Evolutionary conservation across 2,113 vertebrate genomes (phyloP).

Genomic region (Leuciscus idus): DNA sequence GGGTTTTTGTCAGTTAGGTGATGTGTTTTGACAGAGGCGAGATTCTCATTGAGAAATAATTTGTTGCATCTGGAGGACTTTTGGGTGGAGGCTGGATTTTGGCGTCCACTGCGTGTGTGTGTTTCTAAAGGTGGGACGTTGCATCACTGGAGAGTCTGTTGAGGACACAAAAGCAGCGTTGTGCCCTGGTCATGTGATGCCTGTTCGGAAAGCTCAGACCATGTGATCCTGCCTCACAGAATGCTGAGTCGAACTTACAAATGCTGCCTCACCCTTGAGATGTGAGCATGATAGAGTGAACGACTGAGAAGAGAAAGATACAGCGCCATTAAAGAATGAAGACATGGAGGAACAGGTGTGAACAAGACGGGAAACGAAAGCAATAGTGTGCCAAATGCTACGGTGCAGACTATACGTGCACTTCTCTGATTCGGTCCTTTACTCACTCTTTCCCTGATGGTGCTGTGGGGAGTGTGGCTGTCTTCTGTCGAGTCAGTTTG

Average conservation of each 20-base stretch:
- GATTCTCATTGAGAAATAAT: slow-evolving; percentile 23
- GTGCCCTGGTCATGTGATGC: slow-evolving; percentile 73
- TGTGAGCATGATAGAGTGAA: background rate
- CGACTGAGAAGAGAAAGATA: background rate
- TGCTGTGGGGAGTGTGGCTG: background rate
- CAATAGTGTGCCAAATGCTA: background rate
- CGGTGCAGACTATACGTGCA: background rate
- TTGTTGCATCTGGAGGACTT: slow-evolving; percentile 1
- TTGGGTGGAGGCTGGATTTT: slow-evolving; percentile 38
- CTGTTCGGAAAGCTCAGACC: slow-evolving; percentile 61
- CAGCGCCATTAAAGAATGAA: background rate
- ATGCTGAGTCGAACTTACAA: slow-evolving; percentile 72
- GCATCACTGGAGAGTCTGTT: slow-evolving; percentile 67
- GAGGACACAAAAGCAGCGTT: slow-evolving; percentile 74
- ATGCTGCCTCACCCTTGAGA: slow-evolving; percentile 55
- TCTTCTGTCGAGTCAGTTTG: background rate
- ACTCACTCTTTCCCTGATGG: background rate
- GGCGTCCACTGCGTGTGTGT: slow-evolving; percentile 55
- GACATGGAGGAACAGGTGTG: background rate
- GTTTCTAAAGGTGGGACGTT: slow-evolving; percentile 69
- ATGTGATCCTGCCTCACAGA: slow-evolving; percentile 75
- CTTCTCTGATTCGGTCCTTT: background rate
- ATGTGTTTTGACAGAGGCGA: slow-evolving; percentile 1
- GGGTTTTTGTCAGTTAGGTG: slow-evolving; percentile 6
- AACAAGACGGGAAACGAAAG: slow-evolving; percentile 22